Conservation (phyloP, 2,113 vertebrate species). For the Manacus vitellinus region DNA sequence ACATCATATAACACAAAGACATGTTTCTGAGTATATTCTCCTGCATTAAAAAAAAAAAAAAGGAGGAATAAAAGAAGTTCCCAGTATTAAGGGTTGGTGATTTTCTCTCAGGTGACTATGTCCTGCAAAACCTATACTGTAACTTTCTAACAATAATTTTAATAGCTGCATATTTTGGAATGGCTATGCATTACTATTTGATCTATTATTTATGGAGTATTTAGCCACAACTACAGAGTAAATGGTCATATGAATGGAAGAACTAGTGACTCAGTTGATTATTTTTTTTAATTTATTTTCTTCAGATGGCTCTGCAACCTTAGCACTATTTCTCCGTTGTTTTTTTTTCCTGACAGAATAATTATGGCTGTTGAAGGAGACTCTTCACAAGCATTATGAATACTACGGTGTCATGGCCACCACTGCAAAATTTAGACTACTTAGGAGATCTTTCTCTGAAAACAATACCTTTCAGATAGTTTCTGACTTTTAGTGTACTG, state of each 20-base stretch:
- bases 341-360: background rate
- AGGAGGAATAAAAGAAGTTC: background rate
- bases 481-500: background rate
- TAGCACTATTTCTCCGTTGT: background rate
- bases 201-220: background rate
- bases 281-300: background rate
- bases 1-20: background rate
- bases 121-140: background rate
- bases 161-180: background rate
- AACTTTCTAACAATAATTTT: background rate
- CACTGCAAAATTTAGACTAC: background rate
- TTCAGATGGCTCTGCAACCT: background rate
- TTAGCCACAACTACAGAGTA: background rate
- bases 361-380: background rate
- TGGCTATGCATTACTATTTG: background rate
- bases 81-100: background rate
- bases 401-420: background rate
- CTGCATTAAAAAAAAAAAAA: background rate
- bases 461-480: background rate
- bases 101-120: background rate
- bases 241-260: background rate
- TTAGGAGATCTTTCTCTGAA: background rate
- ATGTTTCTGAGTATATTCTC: background rate
- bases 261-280: rapidly evolving
- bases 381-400: background rate